Conservation (phyloP, 2,888 invertebrate species). For the Agapetus fuscipes region DNA sequence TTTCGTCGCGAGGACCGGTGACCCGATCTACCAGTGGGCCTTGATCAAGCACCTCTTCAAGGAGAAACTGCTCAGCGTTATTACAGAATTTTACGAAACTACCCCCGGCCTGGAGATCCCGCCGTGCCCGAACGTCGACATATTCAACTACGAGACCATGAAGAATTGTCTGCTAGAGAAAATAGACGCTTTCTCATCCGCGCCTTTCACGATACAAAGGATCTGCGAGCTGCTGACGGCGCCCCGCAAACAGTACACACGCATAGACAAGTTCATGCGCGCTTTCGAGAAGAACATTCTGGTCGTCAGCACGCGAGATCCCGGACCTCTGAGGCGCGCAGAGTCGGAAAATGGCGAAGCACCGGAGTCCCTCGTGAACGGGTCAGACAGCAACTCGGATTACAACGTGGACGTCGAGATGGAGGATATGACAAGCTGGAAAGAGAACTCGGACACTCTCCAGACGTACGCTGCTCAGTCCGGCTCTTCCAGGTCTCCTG, state of each 20-base stretch:
- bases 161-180: conserved; percentile 73
- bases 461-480: conserved; percentile 34
- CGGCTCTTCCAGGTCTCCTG: conserved; percentile 28
- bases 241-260: conserved; percentile 88
- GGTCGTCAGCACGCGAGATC: conserved; percentile 70
- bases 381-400: conserved; percentile 46
- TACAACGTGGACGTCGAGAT: conserved; percentile 47
- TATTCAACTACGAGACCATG: conserved; percentile 84
- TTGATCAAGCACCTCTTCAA: conserved; percentile 79
- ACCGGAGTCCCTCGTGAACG: conserved; percentile 49
- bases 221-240: conserved; percentile 88
- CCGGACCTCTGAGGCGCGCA: conserved; percentile 48
- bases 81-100: conserved; percentile 79
- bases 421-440: conserved; percentile 43
- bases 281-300: conserved; percentile 93
- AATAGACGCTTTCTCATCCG: conserved; percentile 74
- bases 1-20: conserved; percentile 88
- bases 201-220: conserved; percentile 93
- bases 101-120: conserved; percentile 69
- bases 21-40: conserved; percentile 89
- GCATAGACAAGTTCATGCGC: conserved; percentile 94
- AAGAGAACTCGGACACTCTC: conserved; percentile 32
- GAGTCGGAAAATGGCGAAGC: conserved; percentile 58
- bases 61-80: conserved; percentile 76
- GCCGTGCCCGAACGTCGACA: conserved; percentile 83